Conservation (phyloP, 2,113 vertebrate species). For the Microcebus griseorufus region DNA sequence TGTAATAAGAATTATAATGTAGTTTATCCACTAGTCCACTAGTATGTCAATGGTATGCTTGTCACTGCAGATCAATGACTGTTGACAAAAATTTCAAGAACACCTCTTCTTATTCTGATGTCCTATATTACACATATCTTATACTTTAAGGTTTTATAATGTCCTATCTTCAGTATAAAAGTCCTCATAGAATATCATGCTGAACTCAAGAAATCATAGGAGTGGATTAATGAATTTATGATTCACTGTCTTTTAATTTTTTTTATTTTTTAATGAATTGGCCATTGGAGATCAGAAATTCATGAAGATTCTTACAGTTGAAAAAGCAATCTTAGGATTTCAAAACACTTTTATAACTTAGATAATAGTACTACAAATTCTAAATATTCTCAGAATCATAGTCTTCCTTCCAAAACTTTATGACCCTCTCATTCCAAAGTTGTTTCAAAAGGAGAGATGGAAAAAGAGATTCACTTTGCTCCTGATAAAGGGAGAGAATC, state of each 20-base stretch:
- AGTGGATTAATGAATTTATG: neutral
- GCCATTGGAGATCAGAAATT: neutral
- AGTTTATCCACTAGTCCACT: neutral
- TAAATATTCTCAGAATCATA: constrained; percentile 32
- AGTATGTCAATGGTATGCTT: neutral
- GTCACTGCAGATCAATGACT: neutral
- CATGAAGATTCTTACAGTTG: neutral
- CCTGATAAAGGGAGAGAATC: constrained; percentile 52
- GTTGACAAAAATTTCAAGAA: neutral
- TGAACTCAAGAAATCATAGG: neutral
- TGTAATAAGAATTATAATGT: neutral
- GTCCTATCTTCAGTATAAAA: neutral
- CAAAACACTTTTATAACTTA: neutral
- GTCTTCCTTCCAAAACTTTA: constrained; percentile 37
- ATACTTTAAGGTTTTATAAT: neutral
- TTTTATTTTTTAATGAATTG: neutral
- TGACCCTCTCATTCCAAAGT: constrained; percentile 50
- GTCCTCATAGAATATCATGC: neutral
- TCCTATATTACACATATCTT: neutral
- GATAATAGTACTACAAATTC: neutral
- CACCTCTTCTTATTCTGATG: neutral
- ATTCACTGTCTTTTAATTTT: neutral
- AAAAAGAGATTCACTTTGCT: constrained; percentile 51
- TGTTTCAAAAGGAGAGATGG: constrained; percentile 49
- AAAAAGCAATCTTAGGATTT: neutral